Conservation (phyloP, 2,797 vertebrate species). For the Apodemus agrarius region DNA sequence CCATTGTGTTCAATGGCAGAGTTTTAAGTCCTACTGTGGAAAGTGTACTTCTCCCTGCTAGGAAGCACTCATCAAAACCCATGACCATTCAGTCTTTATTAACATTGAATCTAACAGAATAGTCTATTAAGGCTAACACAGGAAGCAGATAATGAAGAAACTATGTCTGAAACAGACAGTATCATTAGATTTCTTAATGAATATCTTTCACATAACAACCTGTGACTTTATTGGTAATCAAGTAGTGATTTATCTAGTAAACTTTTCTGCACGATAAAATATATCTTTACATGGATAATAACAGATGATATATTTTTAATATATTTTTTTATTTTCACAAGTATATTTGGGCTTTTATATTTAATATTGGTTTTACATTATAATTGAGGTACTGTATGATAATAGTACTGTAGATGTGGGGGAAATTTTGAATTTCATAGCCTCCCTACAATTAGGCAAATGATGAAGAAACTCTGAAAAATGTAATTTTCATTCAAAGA, state of each 20-base stretch:
- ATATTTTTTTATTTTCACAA: not conserved
- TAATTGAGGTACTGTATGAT: not conserved
- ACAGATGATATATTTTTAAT: not conserved
- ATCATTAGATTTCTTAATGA: constrained; percentile 22
- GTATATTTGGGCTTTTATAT: not conserved
- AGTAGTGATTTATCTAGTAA: constrained; percentile 2
- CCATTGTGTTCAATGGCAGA: constrained; percentile 23
- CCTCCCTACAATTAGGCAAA: not conserved
- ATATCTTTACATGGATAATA: not conserved
- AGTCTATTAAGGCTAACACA: constrained; percentile 4
- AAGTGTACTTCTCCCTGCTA: not conserved
- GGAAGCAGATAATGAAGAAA: not conserved
- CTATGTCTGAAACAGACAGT: not conserved
- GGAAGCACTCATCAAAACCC: constrained; percentile 35
- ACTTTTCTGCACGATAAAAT: not conserved
- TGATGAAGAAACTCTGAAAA: not conserved
- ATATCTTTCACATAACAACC: not conserved
- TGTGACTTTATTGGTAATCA: not conserved
- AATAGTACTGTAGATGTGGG: not conserved
- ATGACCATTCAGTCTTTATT: constrained; percentile 41
- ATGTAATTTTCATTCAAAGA: not conserved
- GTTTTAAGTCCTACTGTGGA: not conserved
- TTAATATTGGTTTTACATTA: not conserved
- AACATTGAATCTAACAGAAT: constrained; percentile 28
- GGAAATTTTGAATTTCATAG: not conserved